Evolutionary conservation across 1,140 invertebrate genomes (phyloP).

Genomic region (Heliconius nattereri): DNA sequence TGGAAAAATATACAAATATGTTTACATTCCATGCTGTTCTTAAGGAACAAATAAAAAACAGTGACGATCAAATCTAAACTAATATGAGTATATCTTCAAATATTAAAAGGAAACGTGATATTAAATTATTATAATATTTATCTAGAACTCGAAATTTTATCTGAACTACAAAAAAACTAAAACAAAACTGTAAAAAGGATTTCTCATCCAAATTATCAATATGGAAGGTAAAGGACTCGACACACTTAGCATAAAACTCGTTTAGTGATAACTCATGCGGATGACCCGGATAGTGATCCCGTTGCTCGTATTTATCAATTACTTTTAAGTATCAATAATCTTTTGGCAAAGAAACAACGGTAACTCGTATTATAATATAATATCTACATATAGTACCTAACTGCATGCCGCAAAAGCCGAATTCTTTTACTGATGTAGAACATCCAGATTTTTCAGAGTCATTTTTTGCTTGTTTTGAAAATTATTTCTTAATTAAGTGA

Average conservation of each 20-base stretch:
- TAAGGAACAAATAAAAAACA: neutral
- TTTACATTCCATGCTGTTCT: neutral
- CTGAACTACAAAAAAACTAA: neutral
- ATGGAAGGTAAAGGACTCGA: conserved; percentile 21
- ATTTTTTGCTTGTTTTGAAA: too few species aligned
- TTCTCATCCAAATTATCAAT: neutral
- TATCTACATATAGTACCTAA: neutral
- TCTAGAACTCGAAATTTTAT: neutral
- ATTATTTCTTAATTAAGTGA: too few species aligned
- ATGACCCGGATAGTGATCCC: conserved; percentile 30
- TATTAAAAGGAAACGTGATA: too few species aligned
- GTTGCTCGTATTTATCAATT: conserved; percentile 32
- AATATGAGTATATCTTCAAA: neutral
- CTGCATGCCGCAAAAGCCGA: too few species aligned
- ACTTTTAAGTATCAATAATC: conserved; percentile 30
- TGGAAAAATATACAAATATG: neutral
- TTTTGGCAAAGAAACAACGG: conserved; percentile 27
- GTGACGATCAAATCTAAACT: neutral
- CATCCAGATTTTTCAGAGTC: too few species aligned
- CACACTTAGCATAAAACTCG: conserved; percentile 17
- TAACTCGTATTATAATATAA: conserved; percentile 3
- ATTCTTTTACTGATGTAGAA: too few species aligned
- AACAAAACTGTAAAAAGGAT: neutral
- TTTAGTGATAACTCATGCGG: conserved; percentile 34
- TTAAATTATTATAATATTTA: neutral